phyloP scores from a whole-genome alignment of 2,113 vertebrate genomes.

The Oncorhynchus keta region DNA sequence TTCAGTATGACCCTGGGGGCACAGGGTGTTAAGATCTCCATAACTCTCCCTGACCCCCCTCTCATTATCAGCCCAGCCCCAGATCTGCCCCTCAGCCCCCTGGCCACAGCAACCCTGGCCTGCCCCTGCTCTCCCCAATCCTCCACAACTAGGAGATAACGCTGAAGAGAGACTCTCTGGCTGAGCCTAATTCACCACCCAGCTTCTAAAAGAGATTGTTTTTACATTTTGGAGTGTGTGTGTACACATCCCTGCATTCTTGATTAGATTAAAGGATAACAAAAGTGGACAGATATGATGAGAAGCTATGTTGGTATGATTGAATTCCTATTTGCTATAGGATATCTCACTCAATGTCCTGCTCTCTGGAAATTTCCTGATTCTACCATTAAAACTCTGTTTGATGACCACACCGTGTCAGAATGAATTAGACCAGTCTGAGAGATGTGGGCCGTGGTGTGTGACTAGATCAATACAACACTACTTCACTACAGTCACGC shows the following conservation, averaged over 20 bases:
- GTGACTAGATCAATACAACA: constrained; percentile 18
- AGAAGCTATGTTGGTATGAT: neutral
- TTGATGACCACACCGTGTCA: neutral
- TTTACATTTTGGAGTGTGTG: no score
- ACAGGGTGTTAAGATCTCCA: constrained; percentile 70
- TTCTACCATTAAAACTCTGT: neutral
- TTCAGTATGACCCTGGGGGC: constrained; percentile 60
- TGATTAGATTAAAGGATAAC: no score
- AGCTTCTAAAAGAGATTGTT: no score
- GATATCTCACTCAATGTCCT: neutral
- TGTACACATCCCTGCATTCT: no score
- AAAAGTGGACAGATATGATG: no score
- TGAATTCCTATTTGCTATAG: neutral
- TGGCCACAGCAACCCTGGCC: neutral
- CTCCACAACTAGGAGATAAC: constrained; percentile 12
- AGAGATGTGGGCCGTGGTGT: constrained; percentile 13
- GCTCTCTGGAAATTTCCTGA: neutral
- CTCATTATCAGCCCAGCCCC: constrained; percentile 68
- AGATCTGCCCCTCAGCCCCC: constrained; percentile 35
- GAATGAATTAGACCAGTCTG: constrained; percentile 10
- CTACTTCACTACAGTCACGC: constrained; percentile 15
- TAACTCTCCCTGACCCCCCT: constrained; percentile 73
- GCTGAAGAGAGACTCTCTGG: neutral
- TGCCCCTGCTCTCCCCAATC: constrained; percentile 28
- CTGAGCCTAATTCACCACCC: no score